Evolutionary conservation across 1,140 invertebrate genomes (phyloP), one percentile per base, ranked within the genome.

Genomic region (Popillia japonica): DNA sequence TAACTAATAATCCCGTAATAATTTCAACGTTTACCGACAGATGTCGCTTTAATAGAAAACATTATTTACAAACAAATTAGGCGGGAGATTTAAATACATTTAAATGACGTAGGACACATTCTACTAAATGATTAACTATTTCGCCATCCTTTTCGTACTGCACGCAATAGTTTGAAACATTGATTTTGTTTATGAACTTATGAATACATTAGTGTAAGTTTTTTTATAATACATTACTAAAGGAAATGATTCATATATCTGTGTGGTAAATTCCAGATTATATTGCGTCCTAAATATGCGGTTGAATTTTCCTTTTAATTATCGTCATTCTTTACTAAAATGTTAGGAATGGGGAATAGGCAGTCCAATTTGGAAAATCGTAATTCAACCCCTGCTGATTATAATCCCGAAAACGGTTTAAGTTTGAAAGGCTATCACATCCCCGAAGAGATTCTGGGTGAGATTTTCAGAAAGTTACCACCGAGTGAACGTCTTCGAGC

Each of bases 371-470:
- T 22, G 17, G 20, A 64, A 9, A 0, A 22, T 4, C 23, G 0
- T 34, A 10, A 68, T 9, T 0, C 22, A 55, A 55, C n/a, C 22
- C 8, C 61, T 23, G 4, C 2, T n/a, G 73, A 79, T 6, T 80
- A 81, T 11, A 78, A 82, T 59, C 44, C 78, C 9, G 42, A 74
- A 17, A 86, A 86, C 80, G 86, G 86, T 40, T 80, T 85, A 59
- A 73, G 23, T 75, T 78, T 86, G 14, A 79, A 79, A 34, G 72
- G 81, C 44, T 55, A 79, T 55, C 83, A 83, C 40, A 64, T 86
- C 6, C 86, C 86, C 40, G 81, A 84, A 83, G 86, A 86, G 77
- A 78, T 86, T 9, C 59, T 85, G n/a, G 68, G 81, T 8, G 75
- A 83, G 40, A 85, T 86, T 10, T 78, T 86, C 17, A 80, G 79